Conservation (phyloP, 2,888 invertebrate species). For the Drosophila anomalata region DNA sequence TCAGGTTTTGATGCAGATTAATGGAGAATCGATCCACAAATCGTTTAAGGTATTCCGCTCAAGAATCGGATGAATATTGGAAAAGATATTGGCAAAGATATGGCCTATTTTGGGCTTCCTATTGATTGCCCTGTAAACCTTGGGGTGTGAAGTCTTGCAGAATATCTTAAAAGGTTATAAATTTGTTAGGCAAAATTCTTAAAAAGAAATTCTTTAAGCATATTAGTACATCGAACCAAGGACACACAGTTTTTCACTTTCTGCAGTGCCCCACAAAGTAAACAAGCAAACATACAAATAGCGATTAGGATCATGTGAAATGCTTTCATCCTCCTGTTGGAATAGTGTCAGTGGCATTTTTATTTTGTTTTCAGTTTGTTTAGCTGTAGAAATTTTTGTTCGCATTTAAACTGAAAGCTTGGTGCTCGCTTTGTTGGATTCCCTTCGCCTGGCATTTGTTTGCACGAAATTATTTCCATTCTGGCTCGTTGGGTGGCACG, state of each 20-base stretch:
- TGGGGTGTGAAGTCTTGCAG: too few species aligned
- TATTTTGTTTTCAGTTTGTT: constrained; percentile 24
- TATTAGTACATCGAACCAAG: neutral
- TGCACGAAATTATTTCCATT: constrained; percentile 38
- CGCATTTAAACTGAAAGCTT: constrained; percentile 25
- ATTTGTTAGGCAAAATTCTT: too few species aligned
- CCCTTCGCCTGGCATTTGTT: constrained; percentile 29
- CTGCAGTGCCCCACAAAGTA: neutral
- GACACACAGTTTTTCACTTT: neutral
- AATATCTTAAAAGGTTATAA: too few species aligned
- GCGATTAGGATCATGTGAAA: constrained; percentile 41
- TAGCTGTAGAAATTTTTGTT: neutral
- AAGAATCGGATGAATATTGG: too few species aligned
- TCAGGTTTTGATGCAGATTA: too few species aligned
- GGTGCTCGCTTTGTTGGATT: constrained; percentile 19
- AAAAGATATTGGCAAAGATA: too few species aligned
- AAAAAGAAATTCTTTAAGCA: too few species aligned
- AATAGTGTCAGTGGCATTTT: constrained; percentile 32
- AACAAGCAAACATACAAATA: constrained; percentile 18
- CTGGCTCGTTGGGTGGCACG: constrained; percentile 14
- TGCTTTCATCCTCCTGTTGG: constrained; percentile 24
- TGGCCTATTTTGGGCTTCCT: too few species aligned
- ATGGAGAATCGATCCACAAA: too few species aligned
- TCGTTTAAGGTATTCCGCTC: too few species aligned
- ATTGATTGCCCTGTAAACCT: too few species aligned